Conservation (phyloP, 2,797 vertebrate species). For the Myotis pilosus region DNA sequence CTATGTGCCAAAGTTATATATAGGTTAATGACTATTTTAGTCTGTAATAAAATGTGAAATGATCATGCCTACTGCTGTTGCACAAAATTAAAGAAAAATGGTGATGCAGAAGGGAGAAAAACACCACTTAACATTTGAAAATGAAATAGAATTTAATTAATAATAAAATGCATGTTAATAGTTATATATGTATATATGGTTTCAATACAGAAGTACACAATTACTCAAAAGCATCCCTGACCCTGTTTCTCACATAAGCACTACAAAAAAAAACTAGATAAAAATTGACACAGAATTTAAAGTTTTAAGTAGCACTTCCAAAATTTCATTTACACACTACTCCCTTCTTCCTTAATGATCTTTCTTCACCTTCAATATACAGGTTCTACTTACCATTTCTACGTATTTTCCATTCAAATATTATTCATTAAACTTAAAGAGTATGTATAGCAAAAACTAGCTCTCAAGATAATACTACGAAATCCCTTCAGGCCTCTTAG, state of each 20-base stretch:
- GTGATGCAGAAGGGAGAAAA: not conserved
- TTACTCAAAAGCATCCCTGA: slow-evolving; percentile 5
- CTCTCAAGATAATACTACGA: slow-evolving; percentile 41
- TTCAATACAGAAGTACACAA: slow-evolving; percentile 23
- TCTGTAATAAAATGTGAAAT: not conserved
- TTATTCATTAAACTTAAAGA: slow-evolving; percentile 50
- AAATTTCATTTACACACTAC: not conserved
- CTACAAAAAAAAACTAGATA: not conserved
- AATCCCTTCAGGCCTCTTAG: slow-evolving; percentile 21
- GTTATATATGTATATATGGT: not conserved
- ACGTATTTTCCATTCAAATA: slow-evolving; percentile 43
- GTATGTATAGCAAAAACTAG: not conserved
- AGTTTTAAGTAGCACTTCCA: slow-evolving; percentile 49
- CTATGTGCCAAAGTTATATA: not conserved
- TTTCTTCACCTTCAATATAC: not conserved
- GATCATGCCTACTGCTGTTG: slow-evolving; percentile 13
- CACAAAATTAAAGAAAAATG: slow-evolving; percentile 22
- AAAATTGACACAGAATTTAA: not conserved
- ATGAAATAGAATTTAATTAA: slow-evolving; percentile 4
- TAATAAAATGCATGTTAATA: slow-evolving; percentile 35
- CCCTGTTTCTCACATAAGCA: not conserved
- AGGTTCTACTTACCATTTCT: slow-evolving; percentile 34
- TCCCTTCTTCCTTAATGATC: not conserved
- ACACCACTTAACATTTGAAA: slow-evolving; percentile 13
- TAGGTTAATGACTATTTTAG: not conserved